Evolutionary conservation across 2,888 invertebrate genomes (phyloP).

Genomic region (Mythimna impura): DNA sequence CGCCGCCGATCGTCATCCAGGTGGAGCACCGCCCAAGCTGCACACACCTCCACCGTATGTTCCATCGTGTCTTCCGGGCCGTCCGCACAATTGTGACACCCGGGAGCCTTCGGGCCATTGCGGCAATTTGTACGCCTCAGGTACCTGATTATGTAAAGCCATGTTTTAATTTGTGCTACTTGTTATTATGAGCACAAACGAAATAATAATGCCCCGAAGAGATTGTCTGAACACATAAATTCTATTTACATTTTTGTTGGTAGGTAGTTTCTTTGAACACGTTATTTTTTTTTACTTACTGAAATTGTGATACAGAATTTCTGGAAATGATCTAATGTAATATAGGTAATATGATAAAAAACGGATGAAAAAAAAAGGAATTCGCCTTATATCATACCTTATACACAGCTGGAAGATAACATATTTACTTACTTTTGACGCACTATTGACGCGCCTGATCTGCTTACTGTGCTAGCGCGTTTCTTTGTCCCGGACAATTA

Average conservation of each 20-base stretch:
- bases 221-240: conserved; percentile 28
- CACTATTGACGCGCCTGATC: too few species aligned
- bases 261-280: conserved; percentile 6
- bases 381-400: too few species aligned
- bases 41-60: not conserved
- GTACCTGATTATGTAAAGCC: not conserved
- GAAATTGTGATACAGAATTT: not conserved
- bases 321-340: not conserved
- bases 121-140: not conserved
- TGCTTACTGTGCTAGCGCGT: too few species aligned
- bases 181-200: conserved; percentile 28
- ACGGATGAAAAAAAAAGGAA: not conserved
- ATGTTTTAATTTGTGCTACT: conserved; percentile 21
- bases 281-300: not conserved
- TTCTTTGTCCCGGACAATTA: too few species aligned
- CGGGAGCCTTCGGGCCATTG: not conserved
- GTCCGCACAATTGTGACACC: not conserved
- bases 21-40: not conserved
- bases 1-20: too few species aligned
- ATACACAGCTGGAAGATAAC: not conserved
- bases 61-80: not conserved
- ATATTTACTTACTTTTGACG: too few species aligned
- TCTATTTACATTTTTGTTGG: conserved; percentile 19
- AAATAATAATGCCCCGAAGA: conserved; percentile 35
- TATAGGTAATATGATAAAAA: not conserved